These are phyloP conservation scores for Xestia ashworthii DNA, from an alignment of 2,888 invertebrate species.

Conservation along the genomic window DNA sequence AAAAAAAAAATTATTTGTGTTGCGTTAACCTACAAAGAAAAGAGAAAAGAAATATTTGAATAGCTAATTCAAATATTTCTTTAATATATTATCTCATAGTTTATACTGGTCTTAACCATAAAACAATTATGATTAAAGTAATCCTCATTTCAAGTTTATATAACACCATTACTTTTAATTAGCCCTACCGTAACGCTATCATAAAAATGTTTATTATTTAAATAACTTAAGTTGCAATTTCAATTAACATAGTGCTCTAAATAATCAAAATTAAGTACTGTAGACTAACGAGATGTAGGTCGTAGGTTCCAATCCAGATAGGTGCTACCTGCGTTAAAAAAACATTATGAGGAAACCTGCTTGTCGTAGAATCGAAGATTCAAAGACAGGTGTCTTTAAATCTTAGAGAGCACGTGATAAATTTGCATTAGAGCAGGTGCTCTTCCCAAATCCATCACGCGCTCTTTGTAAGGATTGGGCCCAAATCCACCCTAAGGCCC, in stretches of 20 bases:
- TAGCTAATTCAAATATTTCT: neutral
- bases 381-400: neutral
- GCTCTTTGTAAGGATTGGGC: too few species aligned
- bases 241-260: slow-evolving; percentile 28
- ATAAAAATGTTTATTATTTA: slow-evolving; percentile 15
- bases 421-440: too few species aligned
- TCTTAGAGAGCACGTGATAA: too few species aligned
- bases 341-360: neutral
- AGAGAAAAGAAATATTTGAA: too few species aligned
- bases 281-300: neutral
- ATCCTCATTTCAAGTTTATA: slow-evolving; percentile 25
- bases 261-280: neutral
- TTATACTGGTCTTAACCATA: neutral
- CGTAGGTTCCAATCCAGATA: neutral
- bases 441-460: too few species aligned
- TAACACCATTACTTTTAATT: slow-evolving; percentile 28
- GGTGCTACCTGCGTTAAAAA: neutral
- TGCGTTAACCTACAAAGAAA: neutral
- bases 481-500: too few species aligned
- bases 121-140: slow-evolving; percentile 4
- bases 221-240: neutral
- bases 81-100: neutral
- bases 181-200: neutral
- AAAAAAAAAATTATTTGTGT: too few species aligned
- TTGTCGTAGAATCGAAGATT: neutral